Evolutionary conservation across 1,140 invertebrate species (phyloP).

Genomic region (Hylaeus volcanicus): DNA sequence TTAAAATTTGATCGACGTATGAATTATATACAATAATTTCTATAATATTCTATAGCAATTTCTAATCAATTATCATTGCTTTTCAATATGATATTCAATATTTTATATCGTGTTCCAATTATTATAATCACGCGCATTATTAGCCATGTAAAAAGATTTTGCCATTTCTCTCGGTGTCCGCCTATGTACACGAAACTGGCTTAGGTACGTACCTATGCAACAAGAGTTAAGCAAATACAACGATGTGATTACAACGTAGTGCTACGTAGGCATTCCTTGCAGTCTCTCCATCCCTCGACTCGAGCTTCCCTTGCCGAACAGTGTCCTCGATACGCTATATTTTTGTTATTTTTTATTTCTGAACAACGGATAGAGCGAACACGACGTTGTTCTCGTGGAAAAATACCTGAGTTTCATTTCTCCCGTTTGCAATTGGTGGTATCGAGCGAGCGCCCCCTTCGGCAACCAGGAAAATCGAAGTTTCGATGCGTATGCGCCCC

Average conservation of each 20-base stretch:
- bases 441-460: background rate
- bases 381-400: background rate
- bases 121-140: no score
- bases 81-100: no score
- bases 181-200: slow-evolving; percentile 53
- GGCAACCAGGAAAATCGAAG: slow-evolving; percentile 47
- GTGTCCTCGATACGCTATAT: slow-evolving; percentile 22
- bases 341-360: background rate
- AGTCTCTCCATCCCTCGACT: slow-evolving; percentile 64
- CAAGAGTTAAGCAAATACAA: slow-evolving; percentile 52
- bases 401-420: background rate
- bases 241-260: slow-evolving; percentile 71
- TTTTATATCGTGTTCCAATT: no score
- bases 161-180: slow-evolving; percentile 52
- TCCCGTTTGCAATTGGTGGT: background rate
- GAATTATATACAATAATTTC: background rate
- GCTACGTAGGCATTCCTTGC: slow-evolving; percentile 73
- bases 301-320: slow-evolving; percentile 55
- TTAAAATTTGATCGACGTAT: background rate
- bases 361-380: background rate
- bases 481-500: slow-evolving; percentile 70
- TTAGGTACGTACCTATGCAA: slow-evolving; percentile 52
- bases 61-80: no score
- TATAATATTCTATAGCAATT: no score
- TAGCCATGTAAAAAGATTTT: background rate